Percentiles rank a stretch among this genome's conserved stretches.
Conservation (phyloP, 2,797 vertebrate species). For the Myoxocephalus aenaeus region DNA sequence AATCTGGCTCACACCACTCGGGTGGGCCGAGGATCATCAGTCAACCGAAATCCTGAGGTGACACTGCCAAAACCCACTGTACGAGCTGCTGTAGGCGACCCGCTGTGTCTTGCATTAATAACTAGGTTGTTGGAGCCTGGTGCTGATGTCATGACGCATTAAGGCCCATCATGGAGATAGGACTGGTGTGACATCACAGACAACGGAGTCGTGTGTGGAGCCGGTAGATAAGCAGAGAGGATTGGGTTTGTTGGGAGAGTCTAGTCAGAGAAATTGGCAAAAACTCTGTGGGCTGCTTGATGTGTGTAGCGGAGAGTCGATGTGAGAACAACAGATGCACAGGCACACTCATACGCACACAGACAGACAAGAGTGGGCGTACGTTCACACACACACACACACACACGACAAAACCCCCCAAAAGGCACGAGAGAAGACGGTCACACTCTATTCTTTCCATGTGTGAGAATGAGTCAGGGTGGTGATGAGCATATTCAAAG, state of each 20-base stretch:
- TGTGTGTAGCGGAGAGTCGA: constrained; percentile 39
- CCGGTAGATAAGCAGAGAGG: constrained; percentile 47
- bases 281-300: constrained; percentile 58
- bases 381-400: constrained; percentile 11
- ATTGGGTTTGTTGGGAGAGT: constrained; percentile 39
- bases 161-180: constrained; percentile 47
- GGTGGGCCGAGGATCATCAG: constrained; percentile 41
- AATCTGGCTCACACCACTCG: constrained; percentile 13
- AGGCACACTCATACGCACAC: constrained; percentile 40
- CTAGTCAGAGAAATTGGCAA: constrained; percentile 50
- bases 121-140: constrained; percentile 31
- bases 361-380: constrained; percentile 31
- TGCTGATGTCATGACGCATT: constrained; percentile 61
- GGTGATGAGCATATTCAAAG: constrained; percentile 51
- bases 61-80: constrained; percentile 27
- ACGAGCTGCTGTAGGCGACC: constrained; percentile 34
- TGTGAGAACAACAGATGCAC: constrained; percentile 63
- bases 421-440: constrained; percentile 42
- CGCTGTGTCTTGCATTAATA: constrained; percentile 49
- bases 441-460: constrained; percentile 44
- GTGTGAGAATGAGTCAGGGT: constrained; percentile 63
- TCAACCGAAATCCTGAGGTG: constrained; percentile 49
- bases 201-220: constrained; percentile 57
- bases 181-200: constrained; percentile 50
- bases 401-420: constrained; percentile 23